Conservation (phyloP, 2,888 invertebrate species). For the Altica lythri region DNA sequence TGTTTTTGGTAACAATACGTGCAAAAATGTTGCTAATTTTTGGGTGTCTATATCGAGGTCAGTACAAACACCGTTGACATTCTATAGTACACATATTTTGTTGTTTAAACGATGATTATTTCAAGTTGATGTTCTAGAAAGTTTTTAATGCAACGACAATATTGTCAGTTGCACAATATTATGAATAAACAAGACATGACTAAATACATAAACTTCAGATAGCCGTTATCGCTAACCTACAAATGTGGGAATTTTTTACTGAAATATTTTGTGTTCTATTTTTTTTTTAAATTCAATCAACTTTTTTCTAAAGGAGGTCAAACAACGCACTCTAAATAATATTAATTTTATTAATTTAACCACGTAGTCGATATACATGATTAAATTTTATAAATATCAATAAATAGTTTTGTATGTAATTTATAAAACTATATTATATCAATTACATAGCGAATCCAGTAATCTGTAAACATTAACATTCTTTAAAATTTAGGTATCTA, state of each 20-base stretch:
- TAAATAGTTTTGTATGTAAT: too few species aligned
- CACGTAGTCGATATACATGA: too few species aligned
- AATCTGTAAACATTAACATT: too few species aligned
- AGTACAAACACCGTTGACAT: neutral
- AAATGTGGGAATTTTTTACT: conserved; percentile 14
- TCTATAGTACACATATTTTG: conserved; percentile 1
- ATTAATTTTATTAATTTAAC: too few species aligned
- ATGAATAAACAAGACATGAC: conserved; percentile 20
- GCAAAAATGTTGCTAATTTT: neutral
- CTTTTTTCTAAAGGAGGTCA: too few species aligned
- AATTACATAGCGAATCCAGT: too few species aligned
- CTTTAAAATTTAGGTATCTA: too few species aligned
- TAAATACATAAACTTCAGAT: conserved; percentile 22
- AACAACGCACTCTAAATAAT: too few species aligned
- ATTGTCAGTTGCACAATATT: conserved; percentile 14
- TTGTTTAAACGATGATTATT: neutral
- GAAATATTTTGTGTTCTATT: too few species aligned
- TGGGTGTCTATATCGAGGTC: neutral
- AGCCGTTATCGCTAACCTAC: conserved; percentile 17
- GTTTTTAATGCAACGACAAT: conserved; percentile 9
- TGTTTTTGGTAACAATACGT: neutral
- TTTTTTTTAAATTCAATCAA: too few species aligned
- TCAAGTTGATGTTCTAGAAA: conserved; percentile 4
- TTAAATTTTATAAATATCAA: too few species aligned
- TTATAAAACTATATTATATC: too few species aligned